These are phyloP conservation scores for Brevimyrus niger DNA, from an alignment of 2,113 vertebrate species.

Conservation along the genomic window DNA sequence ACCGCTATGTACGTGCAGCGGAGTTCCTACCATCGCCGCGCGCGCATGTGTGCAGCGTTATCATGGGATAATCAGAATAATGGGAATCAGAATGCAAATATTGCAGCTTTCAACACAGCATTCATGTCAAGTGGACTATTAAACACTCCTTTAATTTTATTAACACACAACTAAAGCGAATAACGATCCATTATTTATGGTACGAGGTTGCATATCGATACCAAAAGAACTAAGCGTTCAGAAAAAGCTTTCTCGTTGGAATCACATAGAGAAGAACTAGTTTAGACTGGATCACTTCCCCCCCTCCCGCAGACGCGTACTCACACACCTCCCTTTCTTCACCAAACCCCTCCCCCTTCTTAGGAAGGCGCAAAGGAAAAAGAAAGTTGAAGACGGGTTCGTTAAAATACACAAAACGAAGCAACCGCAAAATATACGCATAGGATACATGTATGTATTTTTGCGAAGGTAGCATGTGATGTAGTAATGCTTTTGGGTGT, in stretches of 20 bases:
- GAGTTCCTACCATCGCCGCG: background rate
- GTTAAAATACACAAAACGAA: background rate
- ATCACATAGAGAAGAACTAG: constrained; percentile 50
- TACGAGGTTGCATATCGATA: background rate
- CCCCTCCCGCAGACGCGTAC: constrained; percentile 28
- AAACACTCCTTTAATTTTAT: background rate
- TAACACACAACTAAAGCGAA: background rate
- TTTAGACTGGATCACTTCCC: constrained; percentile 57
- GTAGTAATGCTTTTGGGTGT: background rate
- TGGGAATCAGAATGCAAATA: background rate
- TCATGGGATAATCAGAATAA: background rate
- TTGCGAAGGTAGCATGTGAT: background rate
- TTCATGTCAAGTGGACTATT: background rate
- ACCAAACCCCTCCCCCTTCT: constrained; percentile 28
- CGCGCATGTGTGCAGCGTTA: background rate
- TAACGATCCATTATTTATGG: background rate
- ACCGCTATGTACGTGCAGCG: background rate
- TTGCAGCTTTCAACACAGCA: background rate
- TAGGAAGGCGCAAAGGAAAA: constrained; percentile 8
- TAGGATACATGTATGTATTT: background rate
- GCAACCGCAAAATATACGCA: background rate
- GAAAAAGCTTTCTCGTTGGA: constrained; percentile 24
- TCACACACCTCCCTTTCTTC: constrained; percentile 10
- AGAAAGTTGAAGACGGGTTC: background rate
- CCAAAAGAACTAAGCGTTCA: background rate